Percentiles rank a stretch among this genome's conserved stretches.
phyloP scores from a whole-genome alignment of 2,113 vertebrate species.

The Strigops habroptila region DNA sequence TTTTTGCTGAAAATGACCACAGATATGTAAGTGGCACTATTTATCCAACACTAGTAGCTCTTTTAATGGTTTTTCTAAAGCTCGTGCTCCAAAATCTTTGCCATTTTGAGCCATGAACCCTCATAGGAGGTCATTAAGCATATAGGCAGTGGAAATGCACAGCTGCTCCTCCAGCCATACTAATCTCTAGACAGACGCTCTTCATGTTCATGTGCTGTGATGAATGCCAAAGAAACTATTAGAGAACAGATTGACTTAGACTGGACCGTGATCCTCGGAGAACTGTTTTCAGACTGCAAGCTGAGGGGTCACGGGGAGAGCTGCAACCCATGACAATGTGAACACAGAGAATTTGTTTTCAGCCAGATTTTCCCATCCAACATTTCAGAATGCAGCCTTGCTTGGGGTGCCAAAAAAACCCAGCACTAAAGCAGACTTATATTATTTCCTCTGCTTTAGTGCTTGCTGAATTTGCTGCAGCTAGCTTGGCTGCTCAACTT shows the following conservation, averaged over 20 bases:
- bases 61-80: not conserved
- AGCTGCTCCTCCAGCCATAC: slow-evolving; percentile 31
- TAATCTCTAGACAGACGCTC: slow-evolving; percentile 39
- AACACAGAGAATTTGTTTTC: not conserved
- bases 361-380: not conserved
- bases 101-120: not conserved
- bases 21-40: not conserved
- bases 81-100: not conserved
- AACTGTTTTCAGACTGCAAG: not conserved
- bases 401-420: not conserved
- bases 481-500: not conserved
- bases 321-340: not conserved
- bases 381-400: not conserved
- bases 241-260: slow-evolving; percentile 50
- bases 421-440: not conserved
- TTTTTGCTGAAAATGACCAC: not conserved
- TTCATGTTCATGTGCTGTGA: slow-evolving; percentile 21
- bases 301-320: not conserved
- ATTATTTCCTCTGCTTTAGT: not conserved
- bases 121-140: slow-evolving; percentile 47
- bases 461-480: not conserved
- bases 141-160: not conserved
- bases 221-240: slow-evolving; percentile 49
- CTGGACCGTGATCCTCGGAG: slow-evolving; percentile 5
- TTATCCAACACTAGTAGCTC: not conserved